Conservation (phyloP, 2,113 vertebrate species). For the Myotis davidii region DNA sequence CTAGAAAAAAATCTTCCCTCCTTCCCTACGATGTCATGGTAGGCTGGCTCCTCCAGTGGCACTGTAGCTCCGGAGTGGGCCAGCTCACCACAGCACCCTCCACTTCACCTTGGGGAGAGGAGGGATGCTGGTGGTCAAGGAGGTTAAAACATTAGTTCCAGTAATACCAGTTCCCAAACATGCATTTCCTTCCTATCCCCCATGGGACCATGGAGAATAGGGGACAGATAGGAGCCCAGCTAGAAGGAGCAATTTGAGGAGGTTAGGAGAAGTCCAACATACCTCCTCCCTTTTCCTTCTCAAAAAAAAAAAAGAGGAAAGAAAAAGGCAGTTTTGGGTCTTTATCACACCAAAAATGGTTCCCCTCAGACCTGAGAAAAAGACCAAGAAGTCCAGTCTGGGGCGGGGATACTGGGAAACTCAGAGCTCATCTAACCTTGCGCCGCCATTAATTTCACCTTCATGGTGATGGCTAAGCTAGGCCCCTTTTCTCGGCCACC, state of each 20-base stretch:
- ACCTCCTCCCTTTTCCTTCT: not conserved
- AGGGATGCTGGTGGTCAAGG: slow-evolving; percentile 64
- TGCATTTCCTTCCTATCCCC: slow-evolving; percentile 68
- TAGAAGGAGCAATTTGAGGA: slow-evolving; percentile 42
- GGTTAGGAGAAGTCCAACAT: slow-evolving; percentile 31
- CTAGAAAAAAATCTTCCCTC: slow-evolving; percentile 77
- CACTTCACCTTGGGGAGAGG: slow-evolving; percentile 72
- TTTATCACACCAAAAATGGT: slow-evolving; percentile 69
- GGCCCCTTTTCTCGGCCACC: slow-evolving; percentile 72
- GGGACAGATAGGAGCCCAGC: not conserved
- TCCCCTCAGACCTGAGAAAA: slow-evolving; percentile 79
- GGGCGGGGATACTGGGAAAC: slow-evolving; percentile 52
- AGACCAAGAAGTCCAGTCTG: slow-evolving; percentile 62
- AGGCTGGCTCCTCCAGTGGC: not conserved
- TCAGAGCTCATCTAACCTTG: slow-evolving; percentile 50
- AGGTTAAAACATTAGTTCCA: slow-evolving; percentile 70
- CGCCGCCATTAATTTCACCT: slow-evolving; percentile 51
- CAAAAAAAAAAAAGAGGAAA: not conserved
- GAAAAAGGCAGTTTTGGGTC: slow-evolving; percentile 72
- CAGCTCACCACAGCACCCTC: slow-evolving; percentile 66
- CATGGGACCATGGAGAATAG: slow-evolving; percentile 13
- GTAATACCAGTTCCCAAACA: slow-evolving; percentile 74
- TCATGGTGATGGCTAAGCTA: slow-evolving; percentile 66
- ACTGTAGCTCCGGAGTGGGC: not conserved
- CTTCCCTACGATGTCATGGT: slow-evolving; percentile 51